A percentile compares a stretch with the other conserved stretches of the same genome.
Evolutionary conservation across 2,797 vertebrate genomes (phyloP).

Genomic region (Silurus lanzhouensis): DNA sequence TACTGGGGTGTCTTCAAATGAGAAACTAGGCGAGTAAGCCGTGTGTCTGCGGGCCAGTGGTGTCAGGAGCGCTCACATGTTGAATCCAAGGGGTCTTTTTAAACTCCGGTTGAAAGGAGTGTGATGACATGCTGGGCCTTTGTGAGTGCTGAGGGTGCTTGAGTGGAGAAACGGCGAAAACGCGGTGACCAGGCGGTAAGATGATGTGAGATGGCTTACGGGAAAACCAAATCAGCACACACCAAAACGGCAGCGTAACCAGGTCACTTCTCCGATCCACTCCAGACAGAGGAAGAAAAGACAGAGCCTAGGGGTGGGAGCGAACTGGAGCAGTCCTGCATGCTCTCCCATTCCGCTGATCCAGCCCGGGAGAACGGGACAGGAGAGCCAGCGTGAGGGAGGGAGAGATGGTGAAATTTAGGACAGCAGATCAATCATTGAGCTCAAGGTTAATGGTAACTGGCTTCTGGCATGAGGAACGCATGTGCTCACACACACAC

Average conservation of each 20-base stretch:
- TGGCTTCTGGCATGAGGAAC: conserved; percentile 34
- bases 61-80: neutral
- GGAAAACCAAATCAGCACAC: conserved; percentile 47
- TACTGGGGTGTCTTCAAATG: neutral
- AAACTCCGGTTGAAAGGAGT: conserved; percentile 22
- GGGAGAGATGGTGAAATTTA: conserved; percentile 56
- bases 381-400: conserved; percentile 49
- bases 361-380: conserved; percentile 37
- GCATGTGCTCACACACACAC: conserved; percentile 9
- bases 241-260: conserved; percentile 40
- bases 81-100: conserved; percentile 23
- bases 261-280: conserved; percentile 54
- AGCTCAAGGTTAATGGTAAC: conserved; percentile 65
- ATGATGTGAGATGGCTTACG: conserved; percentile 47
- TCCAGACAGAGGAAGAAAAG: conserved; percentile 47
- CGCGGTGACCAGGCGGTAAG: conserved; percentile 32
- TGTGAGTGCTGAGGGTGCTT: neutral
- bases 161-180: conserved; percentile 23
- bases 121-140: conserved; percentile 26
- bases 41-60: conserved; percentile 26
- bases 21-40: conserved; percentile 17
- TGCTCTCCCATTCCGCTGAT: conserved; percentile 25
- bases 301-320: conserved; percentile 43
- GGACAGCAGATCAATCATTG: conserved; percentile 66
- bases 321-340: conserved; percentile 34